These are phyloP conservation scores for Lagorchestes hirsutus DNA, from an alignment of 2,797 vertebrate genomes.

Conservation along the genomic window DNA sequence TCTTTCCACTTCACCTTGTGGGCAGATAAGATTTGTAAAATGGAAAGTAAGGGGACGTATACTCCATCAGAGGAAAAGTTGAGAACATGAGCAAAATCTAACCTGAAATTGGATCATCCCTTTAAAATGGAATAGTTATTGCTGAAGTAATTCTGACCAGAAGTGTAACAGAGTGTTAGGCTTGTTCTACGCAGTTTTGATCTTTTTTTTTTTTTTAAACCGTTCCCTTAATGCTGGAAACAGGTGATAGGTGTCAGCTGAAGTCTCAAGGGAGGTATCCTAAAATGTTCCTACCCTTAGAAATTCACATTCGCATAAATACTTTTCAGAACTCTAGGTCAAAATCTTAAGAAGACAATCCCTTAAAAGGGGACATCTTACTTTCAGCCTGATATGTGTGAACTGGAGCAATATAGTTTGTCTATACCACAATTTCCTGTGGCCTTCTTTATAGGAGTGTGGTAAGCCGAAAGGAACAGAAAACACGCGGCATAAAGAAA, in stretches of 20 bases:
- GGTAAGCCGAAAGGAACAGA: conserved; percentile 28
- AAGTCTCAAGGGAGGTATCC: conserved; percentile 21
- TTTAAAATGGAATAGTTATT: neutral
- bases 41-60: neutral
- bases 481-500: conserved; percentile 39
- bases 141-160: neutral
- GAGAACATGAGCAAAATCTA: neutral
- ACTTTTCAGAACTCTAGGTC: conserved; percentile 47
- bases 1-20: neutral
- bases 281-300: conserved; percentile 26
- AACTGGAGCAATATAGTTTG: neutral
- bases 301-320: conserved; percentile 45
- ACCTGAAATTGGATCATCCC: neutral
- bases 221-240: conserved; percentile 35
- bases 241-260: conserved; percentile 24
- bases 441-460: conserved; percentile 32
- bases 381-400: neutral
- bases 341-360: conserved; percentile 28
- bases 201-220: neutral
- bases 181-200: neutral
- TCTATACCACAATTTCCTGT: conserved; percentile 15
- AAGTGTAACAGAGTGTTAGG: neutral
- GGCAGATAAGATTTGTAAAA: neutral
- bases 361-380: conserved; percentile 1
- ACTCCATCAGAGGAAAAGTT: neutral